These are phyloP conservation scores for Uropsilus gracilis DNA, from an alignment of 2,113 vertebrate genomes.

Conservation along the genomic window DNA sequence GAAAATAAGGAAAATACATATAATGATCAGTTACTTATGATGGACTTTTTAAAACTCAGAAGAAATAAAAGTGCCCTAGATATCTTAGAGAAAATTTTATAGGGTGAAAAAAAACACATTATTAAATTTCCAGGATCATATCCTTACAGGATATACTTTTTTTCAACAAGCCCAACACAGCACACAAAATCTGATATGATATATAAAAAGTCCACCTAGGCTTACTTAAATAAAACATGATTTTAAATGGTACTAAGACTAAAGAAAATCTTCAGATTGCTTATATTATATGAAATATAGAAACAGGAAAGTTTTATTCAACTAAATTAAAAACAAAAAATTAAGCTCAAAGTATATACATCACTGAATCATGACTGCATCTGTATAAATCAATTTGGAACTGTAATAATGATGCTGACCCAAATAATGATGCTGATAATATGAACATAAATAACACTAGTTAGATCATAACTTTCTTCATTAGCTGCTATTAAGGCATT, in stretches of 20 bases:
- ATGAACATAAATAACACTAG: background rate
- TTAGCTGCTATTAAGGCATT: background rate
- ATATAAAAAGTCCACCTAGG: background rate
- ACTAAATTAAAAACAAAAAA: background rate
- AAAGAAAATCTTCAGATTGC: slow-evolving; percentile 2
- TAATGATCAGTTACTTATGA: background rate
- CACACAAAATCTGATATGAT: background rate
- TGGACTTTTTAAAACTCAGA: slow-evolving; percentile 10
- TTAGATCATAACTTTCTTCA: background rate
- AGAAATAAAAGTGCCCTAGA: background rate
- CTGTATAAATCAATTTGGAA: background rate
- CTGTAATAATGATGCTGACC: background rate
- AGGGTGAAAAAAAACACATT: background rate
- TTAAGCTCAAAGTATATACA: background rate
- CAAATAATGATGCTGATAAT: background rate
- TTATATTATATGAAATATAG: background rate
- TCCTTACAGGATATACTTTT: background rate
- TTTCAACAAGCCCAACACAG: background rate
- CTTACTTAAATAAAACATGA: background rate
- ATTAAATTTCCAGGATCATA: background rate
- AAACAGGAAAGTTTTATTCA: background rate
- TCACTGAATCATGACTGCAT: background rate
- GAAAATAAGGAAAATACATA: slow-evolving; percentile 43
- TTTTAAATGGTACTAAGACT: background rate
- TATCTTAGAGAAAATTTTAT: background rate